phyloP scores from a whole-genome alignment of 2,888 invertebrate species.

The Sinohyriopsis cumingii region DNA sequence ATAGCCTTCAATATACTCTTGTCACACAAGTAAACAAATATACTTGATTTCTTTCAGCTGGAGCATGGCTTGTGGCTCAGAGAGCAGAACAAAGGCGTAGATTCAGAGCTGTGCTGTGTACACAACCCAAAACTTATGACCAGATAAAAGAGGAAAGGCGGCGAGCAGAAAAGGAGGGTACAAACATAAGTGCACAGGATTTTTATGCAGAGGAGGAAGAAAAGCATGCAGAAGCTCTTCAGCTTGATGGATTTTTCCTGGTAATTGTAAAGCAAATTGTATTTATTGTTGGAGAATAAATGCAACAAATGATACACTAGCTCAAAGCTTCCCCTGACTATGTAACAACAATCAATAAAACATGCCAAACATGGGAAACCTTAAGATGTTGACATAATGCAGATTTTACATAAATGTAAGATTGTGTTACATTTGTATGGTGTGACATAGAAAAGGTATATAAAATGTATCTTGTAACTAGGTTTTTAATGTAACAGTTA shows the following conservation, averaged over 20 bases:
- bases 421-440: no score
- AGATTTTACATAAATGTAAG: no score
- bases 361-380: no score
- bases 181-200: constrained; percentile 39
- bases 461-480: no score
- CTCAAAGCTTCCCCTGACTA: no score
- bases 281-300: not conserved
- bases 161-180: constrained; percentile 54
- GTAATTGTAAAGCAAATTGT: constrained; percentile 36
- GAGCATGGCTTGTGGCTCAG: constrained; percentile 70
- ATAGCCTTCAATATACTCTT: not conserved
- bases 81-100: constrained; percentile 66
- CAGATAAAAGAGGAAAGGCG: constrained; percentile 64
- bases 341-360: no score
- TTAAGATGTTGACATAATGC: no score
- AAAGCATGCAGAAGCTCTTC: constrained; percentile 47
- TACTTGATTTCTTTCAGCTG: constrained; percentile 36
- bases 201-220: constrained; percentile 43
- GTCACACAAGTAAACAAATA: not conserved
- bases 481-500: no score
- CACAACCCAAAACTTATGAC: constrained; percentile 66
- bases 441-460: no score
- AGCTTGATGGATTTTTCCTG: constrained; percentile 70
- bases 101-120: constrained; percentile 68
- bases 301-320: no score